Percentiles rank a stretch among this genome's conserved stretches.
Evolutionary conservation across 2,888 invertebrate species (phyloP).

Genomic region (Exocentrus adspersus): DNA sequence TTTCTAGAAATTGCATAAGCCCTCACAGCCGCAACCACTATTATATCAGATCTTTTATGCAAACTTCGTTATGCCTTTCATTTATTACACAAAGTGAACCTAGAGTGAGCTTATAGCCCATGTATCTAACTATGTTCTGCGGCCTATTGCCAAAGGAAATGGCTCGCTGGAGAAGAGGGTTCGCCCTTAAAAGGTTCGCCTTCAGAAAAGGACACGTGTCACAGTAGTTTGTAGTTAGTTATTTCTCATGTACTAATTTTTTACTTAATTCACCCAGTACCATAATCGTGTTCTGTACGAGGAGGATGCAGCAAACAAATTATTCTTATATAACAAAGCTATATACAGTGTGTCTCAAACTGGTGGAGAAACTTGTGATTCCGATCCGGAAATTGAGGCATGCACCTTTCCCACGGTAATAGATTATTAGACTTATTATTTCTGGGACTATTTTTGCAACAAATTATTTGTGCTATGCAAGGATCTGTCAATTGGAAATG

Average conservation of each 20-base stretch:
- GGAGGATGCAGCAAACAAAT: too few species aligned
- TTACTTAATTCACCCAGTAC: too few species aligned
- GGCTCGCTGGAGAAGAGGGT: not conserved
- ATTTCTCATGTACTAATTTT: not conserved
- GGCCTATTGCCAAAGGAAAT: not conserved
- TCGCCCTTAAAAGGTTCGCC: not conserved
- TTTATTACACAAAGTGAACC: slow-evolving; percentile 1
- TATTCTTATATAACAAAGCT: too few species aligned
- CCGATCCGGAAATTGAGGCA: too few species aligned
- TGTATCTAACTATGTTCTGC: not conserved
- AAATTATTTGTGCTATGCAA: too few species aligned
- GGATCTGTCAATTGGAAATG: too few species aligned
- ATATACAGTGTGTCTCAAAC: too few species aligned
- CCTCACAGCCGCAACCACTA: not conserved
- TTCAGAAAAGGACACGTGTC: not conserved
- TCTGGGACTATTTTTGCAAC: too few species aligned
- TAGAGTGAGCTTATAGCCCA: not conserved
- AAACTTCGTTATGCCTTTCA: slow-evolving; percentile 2
- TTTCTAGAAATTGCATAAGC: slow-evolving; percentile 2
- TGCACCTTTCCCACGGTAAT: too few species aligned
- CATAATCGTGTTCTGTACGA: too few species aligned
- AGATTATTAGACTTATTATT: too few species aligned
- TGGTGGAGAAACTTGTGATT: too few species aligned
- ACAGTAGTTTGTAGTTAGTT: not conserved
- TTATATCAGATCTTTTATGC: slow-evolving; percentile 16